Base-by-base conservation (phyloP, 64 coral and sea anemone genomes). In the Actinia equina region DNA sequence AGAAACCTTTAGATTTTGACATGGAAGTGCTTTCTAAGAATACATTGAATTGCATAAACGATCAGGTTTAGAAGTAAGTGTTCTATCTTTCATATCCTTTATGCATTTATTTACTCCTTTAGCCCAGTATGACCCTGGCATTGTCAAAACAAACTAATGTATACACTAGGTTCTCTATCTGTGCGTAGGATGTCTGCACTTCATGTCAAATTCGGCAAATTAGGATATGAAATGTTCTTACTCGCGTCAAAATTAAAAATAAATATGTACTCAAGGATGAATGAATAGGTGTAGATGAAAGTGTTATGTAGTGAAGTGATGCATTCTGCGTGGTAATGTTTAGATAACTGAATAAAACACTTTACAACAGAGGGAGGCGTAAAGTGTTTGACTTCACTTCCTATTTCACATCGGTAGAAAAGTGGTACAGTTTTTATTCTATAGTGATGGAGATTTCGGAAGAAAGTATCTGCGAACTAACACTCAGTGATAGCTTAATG, bases 281-380 rank as follows among this genome's bases (percentile, higher is more conserved):
- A 30, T 14, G 15, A 30, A 30, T 74, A 74, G 69, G 69, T 19
- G 5, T 65, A 65, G 17, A 65, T 65, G 18, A 65, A 74, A 26
- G 12, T 10, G n/a, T n/a, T 74, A 12, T 74, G 25, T 2, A 74
- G 26, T 41, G 69, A 30, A 41, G n/a, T 74, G 13, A 74, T 7
- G 62, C 26, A 41, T 74, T 41, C 23, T 74, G 69, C 69, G 69
- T 74, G 69, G 69, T 74, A 74, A 74, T 74, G 69, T 74, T 74
- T 74, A 26, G 23, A 26, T 74, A 74, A 74, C 69, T 74, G 25
- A 74, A 74, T 74, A 74, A 0, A 74, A 9, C 26, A 7, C 37
- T n/a, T n/a, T n/a, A n/a, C n/a, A 30, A 74, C 1, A 10, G 26
- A 65, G 22, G 14, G 62, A 65, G 62, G 22, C 22, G 7, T 65